These are phyloP conservation scores for Phoenicopterus ruber DNA, from an alignment of 2,113 vertebrate species.

Conservation along the genomic window DNA sequence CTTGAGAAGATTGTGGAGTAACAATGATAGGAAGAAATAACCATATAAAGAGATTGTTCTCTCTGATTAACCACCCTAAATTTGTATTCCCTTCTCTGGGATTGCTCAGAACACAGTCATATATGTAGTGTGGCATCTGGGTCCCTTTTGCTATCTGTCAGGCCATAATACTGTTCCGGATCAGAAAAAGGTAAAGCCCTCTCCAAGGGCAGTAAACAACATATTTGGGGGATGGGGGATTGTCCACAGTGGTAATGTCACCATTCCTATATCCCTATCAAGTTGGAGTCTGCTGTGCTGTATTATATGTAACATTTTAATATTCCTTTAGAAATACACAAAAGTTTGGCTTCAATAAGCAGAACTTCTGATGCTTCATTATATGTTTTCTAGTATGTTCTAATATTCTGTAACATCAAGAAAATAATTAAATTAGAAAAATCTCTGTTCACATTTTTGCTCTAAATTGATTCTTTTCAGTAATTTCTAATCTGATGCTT, in stretches of 20 bases:
- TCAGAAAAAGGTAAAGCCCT: not conserved
- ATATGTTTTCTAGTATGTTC: not conserved
- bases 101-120: not conserved
- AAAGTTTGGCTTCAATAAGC: not conserved
- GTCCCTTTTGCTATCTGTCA: not conserved
- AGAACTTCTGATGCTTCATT: not conserved
- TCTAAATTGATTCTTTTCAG: not conserved
- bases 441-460: not conserved
- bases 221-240: fast-evolving
- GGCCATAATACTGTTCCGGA: too few relatives aligned
- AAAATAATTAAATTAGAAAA: not conserved
- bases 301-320: not conserved
- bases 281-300: not conserved
- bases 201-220: fast-evolving
- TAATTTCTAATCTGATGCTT: not conserved
- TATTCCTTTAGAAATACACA: not conserved
- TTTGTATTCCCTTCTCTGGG: not conserved
- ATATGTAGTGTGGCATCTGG: too few relatives aligned
- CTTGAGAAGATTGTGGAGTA: not conserved
- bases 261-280: not conserved
- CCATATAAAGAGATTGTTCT: not conserved
- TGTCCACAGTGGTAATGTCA: not conserved
- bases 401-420: not conserved
- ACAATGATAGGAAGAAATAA: not conserved
- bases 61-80: not conserved